Evolutionary conservation across 2,888 invertebrate species (phyloP), one percentile per base, ranked within the genome.

Genomic region (Agriopis leucophaearia): DNA sequence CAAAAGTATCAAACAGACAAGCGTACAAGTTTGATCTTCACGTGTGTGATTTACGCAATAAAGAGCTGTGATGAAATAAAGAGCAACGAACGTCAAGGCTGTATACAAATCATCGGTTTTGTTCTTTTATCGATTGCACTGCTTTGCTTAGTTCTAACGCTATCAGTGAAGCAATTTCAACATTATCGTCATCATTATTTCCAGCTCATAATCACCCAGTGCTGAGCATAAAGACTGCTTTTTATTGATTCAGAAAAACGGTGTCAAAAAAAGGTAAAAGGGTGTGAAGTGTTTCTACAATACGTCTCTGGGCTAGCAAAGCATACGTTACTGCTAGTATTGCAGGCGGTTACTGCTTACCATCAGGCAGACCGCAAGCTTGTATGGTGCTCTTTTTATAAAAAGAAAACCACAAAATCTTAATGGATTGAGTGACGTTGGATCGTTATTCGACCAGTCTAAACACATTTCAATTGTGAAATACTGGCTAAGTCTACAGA

Each of bases 61-160:
- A 47, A 50, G 18, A 59, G 40, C 27, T 8, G 47, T 67, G 55
- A 10, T 18, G 51, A 60, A 45, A 18, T 27, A 70, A 42, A 58
- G 51, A 48, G 57, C 51, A 58, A 45, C 18, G 45, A 52, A 59
- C 47, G 9, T 48, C 52, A 59, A 65, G 59, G 59, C 42, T 15
- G 18, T 47, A 40, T 27, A 44, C 15, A 36, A 50, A 50, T 35
- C n/a, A n/a, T 36, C 36, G 9, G 36, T 1, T 51, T 36, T 36
- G 36, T 48, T 35, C 51, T 51, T 51, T 36, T 51, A 36, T 35
- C 36, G 27, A 51, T 51, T 51, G 51, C 51, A 36, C 36, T 6
- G 48, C 51, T 12, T 15, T 8, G n/a, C 5, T 51, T 35, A n/a
- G n/a, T 51, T 27, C 27, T 27, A 27, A 27, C 27, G 27, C 27